Evolutionary conservation across 1,140 invertebrate genomes (phyloP).

Genomic region (Drosophila bocqueti): DNA sequence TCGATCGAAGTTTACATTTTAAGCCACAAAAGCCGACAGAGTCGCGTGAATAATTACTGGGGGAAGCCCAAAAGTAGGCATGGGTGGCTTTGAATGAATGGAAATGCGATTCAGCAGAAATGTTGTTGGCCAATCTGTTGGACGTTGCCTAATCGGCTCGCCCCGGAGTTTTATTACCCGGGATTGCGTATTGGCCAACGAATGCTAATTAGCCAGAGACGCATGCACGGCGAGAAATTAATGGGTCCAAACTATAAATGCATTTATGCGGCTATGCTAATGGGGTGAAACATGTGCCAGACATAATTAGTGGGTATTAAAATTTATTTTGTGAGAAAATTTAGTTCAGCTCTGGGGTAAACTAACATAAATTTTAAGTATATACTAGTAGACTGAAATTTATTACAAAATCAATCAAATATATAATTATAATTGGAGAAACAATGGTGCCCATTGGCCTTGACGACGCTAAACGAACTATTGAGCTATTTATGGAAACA

Average conservation of each 20-base stretch:
- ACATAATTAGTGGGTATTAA: neutral
- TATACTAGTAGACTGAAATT: neutral
- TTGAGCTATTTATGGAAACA: no score
- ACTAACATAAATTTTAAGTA: neutral
- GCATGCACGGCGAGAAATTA: slow-evolving; percentile 24
- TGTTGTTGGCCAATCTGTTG: slow-evolving; percentile 24
- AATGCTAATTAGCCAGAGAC: slow-evolving; percentile 40
- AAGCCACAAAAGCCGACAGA: slow-evolving; percentile 3
- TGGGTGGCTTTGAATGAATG: neutral
- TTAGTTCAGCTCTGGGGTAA: neutral
- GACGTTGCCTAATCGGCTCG: slow-evolving; percentile 13
- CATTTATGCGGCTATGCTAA: slow-evolving; percentile 21
- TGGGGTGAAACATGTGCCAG: slow-evolving; percentile 7
- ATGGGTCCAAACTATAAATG: neutral
- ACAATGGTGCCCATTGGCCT: neutral
- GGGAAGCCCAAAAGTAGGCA: slow-evolving; percentile 7
- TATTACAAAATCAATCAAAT: neutral
- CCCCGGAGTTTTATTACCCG: slow-evolving; percentile 12
- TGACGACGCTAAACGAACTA: no score
- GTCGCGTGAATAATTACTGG: slow-evolving; percentile 3
- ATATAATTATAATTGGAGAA: neutral
- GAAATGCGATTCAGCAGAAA: slow-evolving; percentile 23
- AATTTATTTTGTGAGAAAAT: slow-evolving; percentile 2
- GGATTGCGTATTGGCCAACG: slow-evolving; percentile 20
- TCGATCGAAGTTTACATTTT: slow-evolving; percentile 13